phyloP scores from a whole-genome alignment of 1,140 invertebrate species.

The Drosophila quadrilineata region DNA sequence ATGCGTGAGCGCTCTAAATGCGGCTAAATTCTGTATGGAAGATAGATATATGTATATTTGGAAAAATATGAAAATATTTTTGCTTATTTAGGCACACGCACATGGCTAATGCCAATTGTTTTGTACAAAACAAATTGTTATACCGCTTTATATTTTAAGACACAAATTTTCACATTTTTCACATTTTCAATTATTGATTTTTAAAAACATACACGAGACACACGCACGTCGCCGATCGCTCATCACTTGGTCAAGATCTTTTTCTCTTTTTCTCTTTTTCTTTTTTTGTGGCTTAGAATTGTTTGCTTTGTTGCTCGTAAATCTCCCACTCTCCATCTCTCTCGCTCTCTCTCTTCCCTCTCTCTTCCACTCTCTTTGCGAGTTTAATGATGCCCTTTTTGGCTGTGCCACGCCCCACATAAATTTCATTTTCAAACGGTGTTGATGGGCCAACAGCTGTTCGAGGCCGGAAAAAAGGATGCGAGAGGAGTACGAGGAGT shows the following conservation, averaged over 20 bases:
- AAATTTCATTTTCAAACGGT: conserved; percentile 33
- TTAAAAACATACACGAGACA: conserved; percentile 29
- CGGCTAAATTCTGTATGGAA: conserved; percentile 12
- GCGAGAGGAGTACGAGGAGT: neutral
- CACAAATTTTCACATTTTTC: neutral
- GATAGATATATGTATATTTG: neutral
- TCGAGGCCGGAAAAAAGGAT: conserved; percentile 20
- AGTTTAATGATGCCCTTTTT: conserved; percentile 37
- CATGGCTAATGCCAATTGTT: conserved; percentile 45
- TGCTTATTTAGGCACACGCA: conserved; percentile 43
- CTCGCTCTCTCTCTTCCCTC: neutral
- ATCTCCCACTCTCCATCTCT: conserved; percentile 14
- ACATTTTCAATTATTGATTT: conserved; percentile 14
- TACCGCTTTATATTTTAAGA: conserved; percentile 7
- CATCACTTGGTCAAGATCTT: conserved; percentile 14
- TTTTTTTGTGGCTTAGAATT: conserved; percentile 32
- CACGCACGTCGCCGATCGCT: conserved; percentile 36
- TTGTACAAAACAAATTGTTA: too few relatives aligned
- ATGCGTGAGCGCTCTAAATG: conserved; percentile 54
- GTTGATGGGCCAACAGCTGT: conserved; percentile 44
- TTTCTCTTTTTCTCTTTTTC: too few relatives aligned
- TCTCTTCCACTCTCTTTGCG: neutral
- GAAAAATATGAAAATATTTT: conserved; percentile 34
- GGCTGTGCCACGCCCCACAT: conserved; percentile 30
- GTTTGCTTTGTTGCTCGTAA: conserved; percentile 27